Base-by-base conservation (phyloP, 2,797 vertebrate genomes). In the Manis crassicaudata region DNA sequence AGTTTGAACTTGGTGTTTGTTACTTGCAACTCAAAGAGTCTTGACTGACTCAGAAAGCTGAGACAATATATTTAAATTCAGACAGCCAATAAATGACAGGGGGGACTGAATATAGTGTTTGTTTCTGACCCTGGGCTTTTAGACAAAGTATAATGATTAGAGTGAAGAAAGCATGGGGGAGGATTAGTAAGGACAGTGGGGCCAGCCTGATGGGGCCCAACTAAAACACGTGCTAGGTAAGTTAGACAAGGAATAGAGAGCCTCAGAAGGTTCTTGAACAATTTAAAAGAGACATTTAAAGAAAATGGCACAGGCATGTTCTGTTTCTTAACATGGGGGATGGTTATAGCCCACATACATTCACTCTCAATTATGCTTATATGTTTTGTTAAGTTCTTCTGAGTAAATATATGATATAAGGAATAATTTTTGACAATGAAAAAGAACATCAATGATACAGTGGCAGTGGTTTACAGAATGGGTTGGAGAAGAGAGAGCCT, bases 1-100 rank as follows among this genome's bases (percentile, higher is more conserved):
- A 63, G 5, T 77, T 90, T 86, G 65, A 90, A 81, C 84, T 82
- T 90, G 25, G 11, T 88, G 94, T 90, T 85, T 94, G 40, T 85
- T 84, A 54, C 77, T 88, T 93, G 35, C 54, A 73, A 67, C n/a
- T 40, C 46, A 82, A 67, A 96, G 60, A 37, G 23, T 76, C 16
- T 32, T 70, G 40, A 72, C 25, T 68, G 21, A 92, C 76, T 81
- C 77, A 84, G 82, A 90, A 84, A 83, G 63, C 37, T 92, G 40
- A 86, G 54, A 72, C 62, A 46, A 25, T 75, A 10, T 43, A 72
- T 68, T 67, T 72, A 27, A 84, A 62, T 81, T 73, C 40, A 72
- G 56, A 72, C 20, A 58, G 72, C 37, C 54, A 80, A 50, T 89
- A 43, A 65, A 72, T 60, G 29, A 90, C 21, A 37, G 62, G 37